Evolutionary conservation across 2,888 invertebrate genomes (phyloP).

Genomic region (Pheosia gnoma): DNA sequence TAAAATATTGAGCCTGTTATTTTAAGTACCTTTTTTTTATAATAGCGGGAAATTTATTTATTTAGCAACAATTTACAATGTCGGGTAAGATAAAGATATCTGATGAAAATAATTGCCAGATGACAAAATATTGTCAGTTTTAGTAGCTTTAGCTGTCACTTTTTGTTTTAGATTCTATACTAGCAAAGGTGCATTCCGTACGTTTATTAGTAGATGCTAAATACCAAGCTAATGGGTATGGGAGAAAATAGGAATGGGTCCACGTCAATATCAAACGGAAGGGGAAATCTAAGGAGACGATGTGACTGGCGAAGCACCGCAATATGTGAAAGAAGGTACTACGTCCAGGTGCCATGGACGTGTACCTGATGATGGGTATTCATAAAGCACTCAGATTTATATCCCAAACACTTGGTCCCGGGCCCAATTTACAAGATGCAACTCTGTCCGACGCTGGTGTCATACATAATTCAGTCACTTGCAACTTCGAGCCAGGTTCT

Average conservation of each 20-base stretch:
- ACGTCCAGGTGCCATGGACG: not conserved
- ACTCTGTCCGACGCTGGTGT: constrained; percentile 5
- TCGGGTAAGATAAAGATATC: not conserved
- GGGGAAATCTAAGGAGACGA: too few species aligned
- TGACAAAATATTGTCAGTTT: not conserved
- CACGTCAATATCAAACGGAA: too few species aligned
- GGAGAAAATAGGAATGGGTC: too few species aligned
- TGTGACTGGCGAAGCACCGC: not conserved
- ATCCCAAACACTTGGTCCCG: constrained; percentile 6
- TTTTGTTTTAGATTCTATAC: not conserved
- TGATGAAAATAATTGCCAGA: not conserved
- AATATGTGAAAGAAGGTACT: not conserved
- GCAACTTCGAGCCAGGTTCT: constrained; percentile 17
- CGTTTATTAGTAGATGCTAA: too few species aligned
- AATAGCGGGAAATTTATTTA: not conserved
- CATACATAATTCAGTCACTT: constrained; percentile 33
- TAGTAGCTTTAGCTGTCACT: not conserved
- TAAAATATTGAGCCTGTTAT: constrained; percentile 5
- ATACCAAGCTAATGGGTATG: too few species aligned
- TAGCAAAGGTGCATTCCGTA: too few species aligned
- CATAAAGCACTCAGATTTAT: constrained; percentile 6
- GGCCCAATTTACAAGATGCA: constrained; percentile 24
- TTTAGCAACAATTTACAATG: not conserved
- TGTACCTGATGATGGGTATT: not conserved
- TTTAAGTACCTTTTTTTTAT: constrained; percentile 3